Conservation (phyloP, 2,113 vertebrate species). For the Vireo altiloquus region DNA sequence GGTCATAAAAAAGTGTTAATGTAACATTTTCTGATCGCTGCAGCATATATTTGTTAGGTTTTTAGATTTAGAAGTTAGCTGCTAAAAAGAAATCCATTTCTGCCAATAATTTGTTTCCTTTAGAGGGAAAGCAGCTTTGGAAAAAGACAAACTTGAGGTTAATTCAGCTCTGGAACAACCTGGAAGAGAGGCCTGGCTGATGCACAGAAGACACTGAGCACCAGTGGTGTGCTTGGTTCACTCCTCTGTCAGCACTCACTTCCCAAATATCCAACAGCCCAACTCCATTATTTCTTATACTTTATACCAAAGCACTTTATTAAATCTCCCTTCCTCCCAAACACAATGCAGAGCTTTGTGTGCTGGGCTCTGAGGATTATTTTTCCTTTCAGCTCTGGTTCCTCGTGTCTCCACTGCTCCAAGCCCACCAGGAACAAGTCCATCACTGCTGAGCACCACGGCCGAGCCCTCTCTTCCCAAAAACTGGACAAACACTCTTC, state of each 20-base stretch:
- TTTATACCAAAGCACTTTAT: neutral
- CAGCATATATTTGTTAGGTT: neutral
- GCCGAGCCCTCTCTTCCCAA: neutral
- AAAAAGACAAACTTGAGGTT: neutral
- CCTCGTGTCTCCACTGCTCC: neutral
- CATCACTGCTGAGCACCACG: rapidly evolving
- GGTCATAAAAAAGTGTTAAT: neutral
- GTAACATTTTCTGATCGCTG: neutral
- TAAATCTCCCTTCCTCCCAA: neutral
- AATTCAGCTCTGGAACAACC: neutral
- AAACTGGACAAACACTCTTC: neutral
- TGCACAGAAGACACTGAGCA: neutral
- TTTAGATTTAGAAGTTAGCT: neutral
- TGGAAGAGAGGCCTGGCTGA: neutral
- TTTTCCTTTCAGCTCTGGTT: neutral
- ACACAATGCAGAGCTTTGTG: neutral
- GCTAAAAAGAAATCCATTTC: neutral
- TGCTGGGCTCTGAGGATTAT: neutral
- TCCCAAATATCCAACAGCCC: neutral
- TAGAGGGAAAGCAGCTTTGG: neutral
- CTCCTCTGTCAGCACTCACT: neutral
- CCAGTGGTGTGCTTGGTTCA: neutral
- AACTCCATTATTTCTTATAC: neutral
- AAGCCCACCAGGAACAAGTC: neutral
- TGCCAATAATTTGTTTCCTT: neutral